Base-by-base conservation (phyloP, 1,140 invertebrate species). In the Drosophila elegans region DNA sequence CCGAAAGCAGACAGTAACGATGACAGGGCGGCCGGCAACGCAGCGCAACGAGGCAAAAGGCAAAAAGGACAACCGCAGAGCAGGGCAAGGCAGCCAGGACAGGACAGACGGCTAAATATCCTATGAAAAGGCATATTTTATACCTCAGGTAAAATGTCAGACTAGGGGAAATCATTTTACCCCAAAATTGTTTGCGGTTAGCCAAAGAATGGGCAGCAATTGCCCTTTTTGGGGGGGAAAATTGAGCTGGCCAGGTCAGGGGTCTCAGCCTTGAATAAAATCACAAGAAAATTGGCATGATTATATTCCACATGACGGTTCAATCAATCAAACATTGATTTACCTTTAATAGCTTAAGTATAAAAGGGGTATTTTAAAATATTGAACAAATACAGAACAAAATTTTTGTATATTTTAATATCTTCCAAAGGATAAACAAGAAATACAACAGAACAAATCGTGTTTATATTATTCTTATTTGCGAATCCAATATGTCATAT, bases 1-100 rank as follows among this genome's bases (percentile, higher is more conserved):
- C 82, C 78, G 82, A 86, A 86, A 86, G 82, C 82, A 85, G 82
- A 85, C 82, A 85, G 73, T 77, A 80, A 85, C 81, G 81, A 85
- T 85, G 81, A 85, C 81, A 79, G 60, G 54, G 42, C 60, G 60
- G 54, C 60, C 60, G 75, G 80, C 66, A 59, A 21, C 16, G 16
- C 16, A 77, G 60, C 45, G 66, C 61, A 44, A 56, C 45, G 38
- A 36, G 60, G 54, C 60, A 60, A 63, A 63, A 63, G 75, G 75
- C 55, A 64, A 61, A 59, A 61, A 49, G 60, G 68, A 78, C 71
- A 74, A 74, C 71, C 71, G 57, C 61, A 61, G 53, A 54, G 45
- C 45, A 41, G 49, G 36, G 36, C 48, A 29, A 32, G 39, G 32
- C 27, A 29, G 38, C 12, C 21, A 34, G 41, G 25, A 45, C 11